phyloP scores from a whole-genome alignment of 2,888 invertebrate genomes.

The Drosophila macrothrix region DNA sequence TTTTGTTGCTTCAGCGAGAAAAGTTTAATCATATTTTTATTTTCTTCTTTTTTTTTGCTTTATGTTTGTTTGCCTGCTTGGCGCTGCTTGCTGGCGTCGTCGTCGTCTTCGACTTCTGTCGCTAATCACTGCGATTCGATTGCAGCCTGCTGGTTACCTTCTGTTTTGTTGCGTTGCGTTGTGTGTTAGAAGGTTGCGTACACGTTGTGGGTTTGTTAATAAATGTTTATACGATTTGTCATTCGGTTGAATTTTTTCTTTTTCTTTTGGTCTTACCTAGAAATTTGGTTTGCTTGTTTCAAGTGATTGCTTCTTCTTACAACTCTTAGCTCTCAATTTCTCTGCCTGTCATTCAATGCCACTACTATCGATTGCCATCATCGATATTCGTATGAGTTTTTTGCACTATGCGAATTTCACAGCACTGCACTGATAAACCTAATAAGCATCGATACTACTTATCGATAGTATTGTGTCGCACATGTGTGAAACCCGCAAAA shows the following conservation, averaged over 20 bases:
- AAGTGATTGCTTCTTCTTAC: conserved; percentile 50
- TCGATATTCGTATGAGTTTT: conserved; percentile 16
- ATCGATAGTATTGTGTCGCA: conserved; percentile 28
- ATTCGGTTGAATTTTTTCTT: conserved; percentile 3
- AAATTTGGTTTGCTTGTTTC: conserved; percentile 55
- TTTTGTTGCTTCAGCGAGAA: conserved; percentile 99
- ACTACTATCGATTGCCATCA: conserved; percentile 7
- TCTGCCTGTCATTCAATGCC: conserved; percentile 43
- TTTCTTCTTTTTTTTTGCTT: conserved; percentile 33
- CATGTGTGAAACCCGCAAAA: conserved; percentile 40
- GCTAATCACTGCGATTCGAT: conserved; percentile 10
- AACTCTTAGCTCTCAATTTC: conserved; percentile 38
- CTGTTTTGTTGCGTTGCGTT: background rate
- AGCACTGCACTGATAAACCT: background rate
- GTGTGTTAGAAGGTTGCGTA: conserved; percentile 1
- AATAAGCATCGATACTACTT: background rate
- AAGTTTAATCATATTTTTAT: conserved; percentile 95
- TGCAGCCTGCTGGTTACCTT: conserved; percentile 3
- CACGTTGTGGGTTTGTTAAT: conserved; percentile 14
- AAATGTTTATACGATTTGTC: conserved; percentile 16
- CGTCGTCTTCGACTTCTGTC: conserved; percentile 32
- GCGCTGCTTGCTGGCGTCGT: conserved; percentile 52
- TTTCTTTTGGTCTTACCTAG: conserved; percentile 41
- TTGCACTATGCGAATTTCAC: background rate
- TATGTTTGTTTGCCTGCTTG: conserved; percentile 46